Base-by-base conservation (phyloP, 2,888 invertebrate species). In the Endotricha flammealis region DNA sequence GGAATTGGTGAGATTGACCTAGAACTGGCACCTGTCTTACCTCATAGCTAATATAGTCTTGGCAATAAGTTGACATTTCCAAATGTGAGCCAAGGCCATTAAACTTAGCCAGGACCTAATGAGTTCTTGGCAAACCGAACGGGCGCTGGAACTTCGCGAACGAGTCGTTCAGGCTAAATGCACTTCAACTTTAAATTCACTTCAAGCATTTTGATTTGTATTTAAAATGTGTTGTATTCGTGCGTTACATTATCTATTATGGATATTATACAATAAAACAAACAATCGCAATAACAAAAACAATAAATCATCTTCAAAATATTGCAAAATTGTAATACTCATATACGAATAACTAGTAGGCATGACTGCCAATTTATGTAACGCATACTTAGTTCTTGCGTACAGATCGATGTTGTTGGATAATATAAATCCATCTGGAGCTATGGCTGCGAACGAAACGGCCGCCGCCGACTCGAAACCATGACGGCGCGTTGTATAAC, bases 121-220 rank as follows among this genome's bases (percentile, higher is more conserved):
- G 51, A 48, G 36, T 42, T 46, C 37, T 51, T 46, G 46, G 44
- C 50, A 51, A 39, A 35, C 14, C 9, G 29, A 17, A 10, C 17
- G 7, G 17, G 29, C 6, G 9, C 11, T 17, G 4, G 10, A n/a
- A 17, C 8, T 10, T 17, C 12, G 8, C 8, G n/a, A 20, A 20
- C 20, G 20, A 20, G 20, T 20, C 7, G 6, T 20, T 20, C 20
- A 6, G n/a, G 20, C 20, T 6, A 20, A 20, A 4, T 16, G 3
- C 16, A 16, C 16, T 3, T 16, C 16, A 6, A 16, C 16, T 3
- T n/a, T n/a, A n/a, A n/a, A n/a, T n/a, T n/a, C n/a, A n/a, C n/a
- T n/a, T n/a, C n/a, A n/a, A n/a, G n/a, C n/a, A n/a, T n/a, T n/a
- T n/a, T n/a, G n/a, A n/a, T n/a, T n/a, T n/a, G n/a, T n/a, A n/a